phyloP scores from a whole-genome alignment of 1,140 invertebrate species.

The Cherax quadricarinatus region DNA sequence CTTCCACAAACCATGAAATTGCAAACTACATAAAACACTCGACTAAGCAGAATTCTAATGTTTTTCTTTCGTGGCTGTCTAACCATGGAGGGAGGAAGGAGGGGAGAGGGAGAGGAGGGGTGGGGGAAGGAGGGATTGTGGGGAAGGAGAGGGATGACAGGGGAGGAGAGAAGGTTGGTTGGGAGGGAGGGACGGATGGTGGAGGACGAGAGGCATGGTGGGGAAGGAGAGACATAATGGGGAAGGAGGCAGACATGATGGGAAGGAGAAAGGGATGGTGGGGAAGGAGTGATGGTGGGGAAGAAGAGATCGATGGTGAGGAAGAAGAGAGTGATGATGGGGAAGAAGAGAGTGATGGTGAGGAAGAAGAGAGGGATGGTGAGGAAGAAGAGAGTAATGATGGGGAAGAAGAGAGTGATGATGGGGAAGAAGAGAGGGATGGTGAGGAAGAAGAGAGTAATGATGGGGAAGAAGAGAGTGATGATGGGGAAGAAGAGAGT shows the following conservation, averaged over 20 bases:
- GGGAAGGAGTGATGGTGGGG: background rate
- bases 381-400: background rate
- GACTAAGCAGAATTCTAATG: background rate
- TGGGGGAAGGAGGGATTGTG: background rate
- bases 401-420: background rate
- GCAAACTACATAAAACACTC: background rate
- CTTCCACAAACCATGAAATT: background rate
- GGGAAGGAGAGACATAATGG: too few species aligned
- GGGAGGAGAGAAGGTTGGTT: background rate
- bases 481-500: background rate
- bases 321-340: background rate
- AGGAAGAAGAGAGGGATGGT: background rate
- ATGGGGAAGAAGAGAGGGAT: background rate
- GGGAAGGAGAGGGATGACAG: too few species aligned
- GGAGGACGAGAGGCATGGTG: too few species aligned
- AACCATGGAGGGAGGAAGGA: background rate
- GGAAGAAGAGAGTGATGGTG: background rate
- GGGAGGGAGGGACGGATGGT: too few species aligned
- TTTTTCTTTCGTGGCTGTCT: background rate
- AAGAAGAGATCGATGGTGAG: background rate
- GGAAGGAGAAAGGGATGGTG: background rate
- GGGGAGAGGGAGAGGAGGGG: background rate
- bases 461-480: too few species aligned
- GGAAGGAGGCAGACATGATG: too few species aligned
- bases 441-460: too few species aligned